Percentiles rank a stretch among this genome's conserved stretches.
Evolutionary conservation across 2,888 invertebrate genomes (phyloP).

Genomic region (Papilio elwesi): DNA sequence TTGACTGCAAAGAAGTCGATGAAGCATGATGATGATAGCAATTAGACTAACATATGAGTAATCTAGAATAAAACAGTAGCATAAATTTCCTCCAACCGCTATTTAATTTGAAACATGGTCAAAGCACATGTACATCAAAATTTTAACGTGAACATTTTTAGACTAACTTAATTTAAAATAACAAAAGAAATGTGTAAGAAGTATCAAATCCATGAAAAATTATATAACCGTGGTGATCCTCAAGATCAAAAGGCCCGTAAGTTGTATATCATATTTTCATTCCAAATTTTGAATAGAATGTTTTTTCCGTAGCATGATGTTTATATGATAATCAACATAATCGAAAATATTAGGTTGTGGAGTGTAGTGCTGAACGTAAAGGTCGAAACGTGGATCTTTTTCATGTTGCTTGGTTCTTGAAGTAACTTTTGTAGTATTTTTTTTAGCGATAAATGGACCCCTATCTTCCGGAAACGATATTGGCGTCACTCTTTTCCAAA

Average conservation of each 20-base stretch:
- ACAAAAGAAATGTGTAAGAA: too few relatives aligned
- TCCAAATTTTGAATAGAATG: slow-evolving; percentile 65
- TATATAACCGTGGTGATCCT: too few relatives aligned
- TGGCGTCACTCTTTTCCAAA: slow-evolving; percentile 67
- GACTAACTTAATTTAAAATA: too few relatives aligned
- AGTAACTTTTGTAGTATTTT: slow-evolving; percentile 52
- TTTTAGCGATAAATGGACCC: slow-evolving; percentile 65
- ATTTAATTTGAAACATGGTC: too few relatives aligned
- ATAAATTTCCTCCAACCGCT: too few relatives aligned
- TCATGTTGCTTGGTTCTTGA: slow-evolving; percentile 40
- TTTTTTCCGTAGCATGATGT: slow-evolving; percentile 64
- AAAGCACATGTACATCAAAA: too few relatives aligned
- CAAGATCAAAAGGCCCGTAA: too few relatives aligned
- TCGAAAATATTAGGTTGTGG: slow-evolving; percentile 74
- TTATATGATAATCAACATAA: slow-evolving; percentile 74
- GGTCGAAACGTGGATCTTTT: slow-evolving; percentile 71
- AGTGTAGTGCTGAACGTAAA: slow-evolving; percentile 72
- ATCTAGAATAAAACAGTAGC: too few relatives aligned
- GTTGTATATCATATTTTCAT: slow-evolving; percentile 26
- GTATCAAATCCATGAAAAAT: too few relatives aligned
- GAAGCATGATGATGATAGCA: neutral
- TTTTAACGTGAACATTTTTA: too few relatives aligned
- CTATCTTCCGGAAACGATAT: slow-evolving; percentile 53
- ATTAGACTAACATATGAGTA: too few relatives aligned
- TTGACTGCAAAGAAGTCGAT: neutral